Base-by-base conservation (phyloP, 2,888 invertebrate genomes). In the Drosophila greeni region DNA sequence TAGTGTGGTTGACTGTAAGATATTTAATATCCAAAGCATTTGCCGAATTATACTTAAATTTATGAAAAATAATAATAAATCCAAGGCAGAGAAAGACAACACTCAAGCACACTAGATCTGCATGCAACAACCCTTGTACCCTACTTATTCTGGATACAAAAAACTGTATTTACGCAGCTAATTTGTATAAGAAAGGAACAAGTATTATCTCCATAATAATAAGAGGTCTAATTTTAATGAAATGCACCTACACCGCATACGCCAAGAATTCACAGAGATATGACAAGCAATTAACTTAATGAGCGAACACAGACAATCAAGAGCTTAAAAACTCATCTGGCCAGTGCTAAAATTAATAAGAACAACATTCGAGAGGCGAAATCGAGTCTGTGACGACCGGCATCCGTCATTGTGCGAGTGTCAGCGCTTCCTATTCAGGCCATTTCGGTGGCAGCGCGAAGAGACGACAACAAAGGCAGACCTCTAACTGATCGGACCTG, bases 391-490 rank as follows among this genome's bases (percentile, higher is more conserved):
- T 58, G 51, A 52, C 48, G 55, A 55, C 29, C 48, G 48, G 59
- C 66, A 78, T 70, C 75, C 73, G 79, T 82, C 76, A 75, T 76
- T 76, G 76, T 73, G 60, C 49, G 62, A 73, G 23, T 73, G 78
- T 77, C 74, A 72, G 72, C 75, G 74, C 72, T 74, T 77, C 78
- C 78, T 78, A 64, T 62, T 64, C 58, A n/a, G 54, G 11, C 23
- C 42, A 57, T 43, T 59, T 36, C 58, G 56, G 57, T 58, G 56
- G 57, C 42, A n/a, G 18, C 31, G 36, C 31, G 26, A 26, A 29
- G 31, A 39, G 47, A 12, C 48, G 61, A 29, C 18, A 51, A 62
- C 61, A 48, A 43, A 64, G 43, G 51, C 64, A 37, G 33, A 51
- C 26, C 23, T 18, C 31, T 29, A 43, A 52, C 45, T 33, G 37